Conservation (phyloP, 2,888 invertebrate species). For the Ornithoptera alexandrae region DNA sequence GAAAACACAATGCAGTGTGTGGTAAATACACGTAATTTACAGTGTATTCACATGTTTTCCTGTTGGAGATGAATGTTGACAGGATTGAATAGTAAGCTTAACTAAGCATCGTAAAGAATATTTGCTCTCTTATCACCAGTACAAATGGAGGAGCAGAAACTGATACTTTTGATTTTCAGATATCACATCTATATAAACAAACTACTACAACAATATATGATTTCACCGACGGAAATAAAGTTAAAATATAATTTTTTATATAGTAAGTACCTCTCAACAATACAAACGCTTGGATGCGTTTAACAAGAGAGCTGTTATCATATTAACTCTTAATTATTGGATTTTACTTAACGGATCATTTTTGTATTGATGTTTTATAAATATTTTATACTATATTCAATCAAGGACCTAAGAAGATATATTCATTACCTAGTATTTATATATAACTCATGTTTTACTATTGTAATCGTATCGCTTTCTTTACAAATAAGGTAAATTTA, state of each 20-base stretch:
- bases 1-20: too few species aligned
- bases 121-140: too few species aligned
- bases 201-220: neutral
- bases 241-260: neutral
- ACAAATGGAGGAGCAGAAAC: too few species aligned
- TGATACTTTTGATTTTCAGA: too few species aligned
- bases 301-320: neutral
- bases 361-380: neutral
- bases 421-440: neutral
- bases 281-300: neutral
- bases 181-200: too few species aligned
- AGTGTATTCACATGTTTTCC: too few species aligned
- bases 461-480: neutral
- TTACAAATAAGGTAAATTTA: neutral
- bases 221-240: neutral
- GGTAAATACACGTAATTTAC: too few species aligned
- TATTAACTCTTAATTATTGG: slow-evolving; percentile 1
- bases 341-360: neutral
- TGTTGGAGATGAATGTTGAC: too few species aligned
- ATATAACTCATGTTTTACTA: neutral
- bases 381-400: neutral
- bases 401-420: neutral
- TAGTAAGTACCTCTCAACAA: neutral
- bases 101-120: too few species aligned
- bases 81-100: too few species aligned